Evolutionary conservation across 2,797 vertebrate species (phyloP), one percentile per base, ranked within the genome.

Genomic region (Eremophila alpestris): DNA sequence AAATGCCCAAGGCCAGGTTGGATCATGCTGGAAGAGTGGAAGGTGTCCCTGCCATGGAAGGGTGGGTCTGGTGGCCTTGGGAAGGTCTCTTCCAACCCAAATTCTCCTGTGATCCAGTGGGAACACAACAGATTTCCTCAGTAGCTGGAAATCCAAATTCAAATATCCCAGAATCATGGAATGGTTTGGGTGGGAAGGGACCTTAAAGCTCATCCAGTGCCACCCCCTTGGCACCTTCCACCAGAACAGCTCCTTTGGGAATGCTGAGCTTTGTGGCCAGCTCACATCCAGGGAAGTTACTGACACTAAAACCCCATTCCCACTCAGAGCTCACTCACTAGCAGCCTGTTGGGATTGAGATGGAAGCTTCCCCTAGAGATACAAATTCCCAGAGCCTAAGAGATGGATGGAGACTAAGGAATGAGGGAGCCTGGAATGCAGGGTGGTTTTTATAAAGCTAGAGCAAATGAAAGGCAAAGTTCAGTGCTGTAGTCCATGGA

Each of bases 1-100:
- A 1, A 45, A 17, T 34, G 56, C 0, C 58, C 79, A 10, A 62
- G 56, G 55, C 7, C 34, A 69, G 48, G 48, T 1, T 20, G 30
- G 48, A 68, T 1, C 48, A 43, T 0, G 23, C 41, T 49, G 69
- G 30, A 12, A 15, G 0, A 14, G 21, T 5, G 55, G 30, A 2
- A 67, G 46, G 40, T 40, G 68, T 36, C 32, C 65, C 49, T 86
- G 56, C 41, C 32, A 9, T 6, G 40, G 41, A 15, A 70, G 34
- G 13, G 30, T 38, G 32, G 43, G 17, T 5, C 9, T 15, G 29
- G 32, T 54, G 62, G 6, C 54, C 40, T 60, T 36, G 36, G 41
- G 36, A n/a, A 46, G 15, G 40, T 48, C 22, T 52, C 30, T 27
- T 13, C 41, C 22, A 21, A 27, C 34, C 16, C 40, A 32, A 16